A percentile compares a stretch with the other conserved stretches of the same genome.
Conservation (phyloP, 2,797 vertebrate species). For the Anguilla obscura region DNA sequence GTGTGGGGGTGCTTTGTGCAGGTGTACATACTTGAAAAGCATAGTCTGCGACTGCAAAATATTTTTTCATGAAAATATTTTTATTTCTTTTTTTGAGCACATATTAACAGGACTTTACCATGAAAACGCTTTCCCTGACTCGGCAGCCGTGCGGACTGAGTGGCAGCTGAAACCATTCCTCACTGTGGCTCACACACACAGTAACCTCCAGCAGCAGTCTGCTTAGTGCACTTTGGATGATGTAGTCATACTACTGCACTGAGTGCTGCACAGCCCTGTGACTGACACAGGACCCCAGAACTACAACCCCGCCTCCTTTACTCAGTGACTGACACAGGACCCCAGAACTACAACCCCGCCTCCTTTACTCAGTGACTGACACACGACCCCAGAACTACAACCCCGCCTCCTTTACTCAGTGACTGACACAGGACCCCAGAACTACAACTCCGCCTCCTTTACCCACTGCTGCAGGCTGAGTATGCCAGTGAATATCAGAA, state of each 20-base stretch:
- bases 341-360: background rate
- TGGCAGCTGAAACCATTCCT: background rate
- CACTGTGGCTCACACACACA: background rate
- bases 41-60: background rate
- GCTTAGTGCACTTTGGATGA: constrained; percentile 7
- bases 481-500: background rate
- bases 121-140: background rate
- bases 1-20: background rate
- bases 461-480: background rate
- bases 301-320: background rate
- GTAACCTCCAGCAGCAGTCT: background rate
- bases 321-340: background rate
- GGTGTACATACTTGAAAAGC: background rate
- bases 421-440: too few species aligned
- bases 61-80: background rate
- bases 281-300: background rate
- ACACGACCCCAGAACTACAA: too few species aligned
- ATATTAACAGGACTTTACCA: background rate
- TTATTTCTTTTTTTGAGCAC: background rate
- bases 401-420: too few species aligned
- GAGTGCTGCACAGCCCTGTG: background rate
- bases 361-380: too few species aligned
- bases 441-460: too few species aligned
- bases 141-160: background rate
- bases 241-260: background rate